Base-by-base conservation (phyloP, 64 coral and sea anemone genomes). In the Trachythela sp. region DNA sequence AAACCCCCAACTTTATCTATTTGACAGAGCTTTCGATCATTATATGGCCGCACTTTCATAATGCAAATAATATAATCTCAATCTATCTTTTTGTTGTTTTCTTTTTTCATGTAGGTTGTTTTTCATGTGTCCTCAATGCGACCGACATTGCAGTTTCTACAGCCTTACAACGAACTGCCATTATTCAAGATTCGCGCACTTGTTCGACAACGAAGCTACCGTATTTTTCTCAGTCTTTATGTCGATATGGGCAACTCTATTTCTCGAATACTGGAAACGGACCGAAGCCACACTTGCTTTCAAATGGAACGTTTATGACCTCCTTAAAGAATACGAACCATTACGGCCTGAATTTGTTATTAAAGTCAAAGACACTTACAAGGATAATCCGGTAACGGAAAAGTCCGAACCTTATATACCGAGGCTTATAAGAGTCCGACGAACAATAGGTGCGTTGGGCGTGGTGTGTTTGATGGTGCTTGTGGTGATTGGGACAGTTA, bases 51-150 rank as follows among this genome's bases (percentile, higher is more conserved):
- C n/a, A n/a, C n/a, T n/a, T n/a, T n/a, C n/a, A n/a, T n/a, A n/a
- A n/a, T n/a, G n/a, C n/a, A n/a, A 45, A 45, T 11, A 45, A 45
- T 45, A 10, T 10, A 45, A 45, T 45, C 42, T 3, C 10, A 45
- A 45, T 45, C 4, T 5, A 45, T 5, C 10, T 5, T 45, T 45
- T 45, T 45, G 42, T 10, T 45, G n/a, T n/a, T n/a, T n/a, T 45
- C 10, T 45, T 45, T 10, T 45, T 45, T 45, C 42, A 45, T 45
- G 11, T 11, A 45, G 42, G 15, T 34, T 77, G 24, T 99, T 93
- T 87, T 99, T 95, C 93, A 99, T 99, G 96, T 99, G 96, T 77
- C 93, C 96, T 20, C 48, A 95, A 68, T 99, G 96, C 4, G 96
- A 99, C 51, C 48, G 84, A 52, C 96, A 99, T 71, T 99, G 96